Evolutionary conservation across 2,797 vertebrate species (phyloP), one percentile per base, ranked within the genome.

Genomic region (Staurois parvus): DNA sequence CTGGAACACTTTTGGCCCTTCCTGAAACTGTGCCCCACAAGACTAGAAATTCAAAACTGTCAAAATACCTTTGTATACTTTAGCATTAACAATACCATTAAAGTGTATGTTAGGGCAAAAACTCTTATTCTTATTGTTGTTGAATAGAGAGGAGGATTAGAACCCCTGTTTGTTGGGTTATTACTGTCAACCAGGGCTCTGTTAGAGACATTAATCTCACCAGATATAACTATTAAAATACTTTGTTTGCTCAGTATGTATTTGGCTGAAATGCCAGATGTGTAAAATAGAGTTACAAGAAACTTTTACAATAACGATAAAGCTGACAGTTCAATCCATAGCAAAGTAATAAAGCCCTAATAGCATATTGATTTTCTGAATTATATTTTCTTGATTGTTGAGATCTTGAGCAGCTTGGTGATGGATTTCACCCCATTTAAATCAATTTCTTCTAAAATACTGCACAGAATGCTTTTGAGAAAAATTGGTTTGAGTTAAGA

Each of bases 301-400:
- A 70, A 34, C 21, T 32, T 32, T 56, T 59, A 45, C 72, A 28
- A 11, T 59, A 17, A 70, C 34, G 24, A 37, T 4, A 56, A 40
- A 56, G 42, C 45, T 56, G 45, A 72, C 68, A 80, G 67, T 37
- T 72, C 79, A 80, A 37, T 80, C 30, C 13, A 72, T 12, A 29
- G 10, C 11, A 15, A n/a, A 66, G 21, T 67, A 67, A 74, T 64
- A 37, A 64, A 26, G 59, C n/a, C 70, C 66, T 74, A 64, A 83
- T 75, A 66, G 59, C 40, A n/a, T 83, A 83, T 83, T 75, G 81
- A 83, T 83, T 75, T 83, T 74, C 28, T 75, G 72, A 82, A 74
- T 45, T 29, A 82, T 66, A 64, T 82, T 73, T 74, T 28, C 66
- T 82, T 82, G 34, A 74, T 66, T 40, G 24, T 45, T 74, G 56